Conservation (phyloP, 1,140 invertebrate species). For the Pogonomyrmex californicus region DNA sequence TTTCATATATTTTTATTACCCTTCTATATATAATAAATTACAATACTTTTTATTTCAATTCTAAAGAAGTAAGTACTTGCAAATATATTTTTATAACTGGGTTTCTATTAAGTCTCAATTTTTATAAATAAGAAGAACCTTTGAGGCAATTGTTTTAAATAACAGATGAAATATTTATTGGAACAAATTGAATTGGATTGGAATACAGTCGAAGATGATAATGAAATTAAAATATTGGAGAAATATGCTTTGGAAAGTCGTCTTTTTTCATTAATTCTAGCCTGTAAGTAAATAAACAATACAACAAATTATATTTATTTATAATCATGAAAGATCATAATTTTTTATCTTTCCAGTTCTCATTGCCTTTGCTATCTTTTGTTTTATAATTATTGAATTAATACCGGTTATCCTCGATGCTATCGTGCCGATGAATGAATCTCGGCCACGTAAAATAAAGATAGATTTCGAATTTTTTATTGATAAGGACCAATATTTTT, state of each 20-base stretch:
- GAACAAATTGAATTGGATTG: slow-evolving; percentile 39
- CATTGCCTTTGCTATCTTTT: background rate
- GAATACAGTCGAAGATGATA: slow-evolving; percentile 1
- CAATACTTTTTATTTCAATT: slow-evolving; percentile 39
- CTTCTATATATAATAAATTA: background rate
- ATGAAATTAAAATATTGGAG: slow-evolving; percentile 33
- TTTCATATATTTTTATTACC: slow-evolving; percentile 22
- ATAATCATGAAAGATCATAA: too few relatives aligned
- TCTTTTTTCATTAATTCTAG: background rate
- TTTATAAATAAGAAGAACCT: background rate
- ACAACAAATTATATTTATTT: background rate
- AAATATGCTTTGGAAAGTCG: slow-evolving; percentile 5
- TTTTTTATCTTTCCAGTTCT: background rate
- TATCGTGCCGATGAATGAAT: slow-evolving; percentile 29
- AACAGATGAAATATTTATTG: slow-evolving; percentile 2
- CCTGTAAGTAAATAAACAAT: slow-evolving; percentile 25
- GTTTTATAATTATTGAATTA: background rate
- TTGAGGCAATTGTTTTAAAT: background rate
- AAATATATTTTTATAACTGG: background rate
- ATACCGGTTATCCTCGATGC: slow-evolving; percentile 34
- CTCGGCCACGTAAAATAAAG: slow-evolving; percentile 4
- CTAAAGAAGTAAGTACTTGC: background rate
- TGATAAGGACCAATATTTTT: slow-evolving; percentile 62
- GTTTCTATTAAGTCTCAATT: background rate
- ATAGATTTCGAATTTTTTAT: slow-evolving; percentile 30